These are phyloP conservation scores for Corticium candelabrum DNA, from an alignment of 37 sponge, comb jelly and placozoan species.

Conservation along the genomic window DNA sequence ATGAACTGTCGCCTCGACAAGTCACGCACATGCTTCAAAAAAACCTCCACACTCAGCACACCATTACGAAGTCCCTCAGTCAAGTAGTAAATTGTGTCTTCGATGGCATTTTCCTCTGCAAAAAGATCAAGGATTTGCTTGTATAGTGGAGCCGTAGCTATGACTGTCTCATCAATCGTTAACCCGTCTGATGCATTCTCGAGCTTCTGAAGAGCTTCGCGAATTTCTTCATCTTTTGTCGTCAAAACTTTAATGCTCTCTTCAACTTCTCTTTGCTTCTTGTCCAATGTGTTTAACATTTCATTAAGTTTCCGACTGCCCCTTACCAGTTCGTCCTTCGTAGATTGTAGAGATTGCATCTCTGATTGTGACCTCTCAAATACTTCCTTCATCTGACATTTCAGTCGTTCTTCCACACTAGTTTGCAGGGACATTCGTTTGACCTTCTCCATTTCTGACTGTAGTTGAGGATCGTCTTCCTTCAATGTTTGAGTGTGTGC, in stretches of 20 bases:
- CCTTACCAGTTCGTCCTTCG: slow-evolving; percentile 60
- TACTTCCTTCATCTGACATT: slow-evolving; percentile 49
- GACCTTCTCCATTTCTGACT: slow-evolving; percentile 27
- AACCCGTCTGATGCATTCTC: slow-evolving; percentile 6
- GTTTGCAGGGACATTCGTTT: slow-evolving; percentile 59
- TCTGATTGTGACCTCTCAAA: slow-evolving; percentile 63
- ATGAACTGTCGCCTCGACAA: slow-evolving; percentile 89
- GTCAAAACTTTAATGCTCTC: slow-evolving; percentile 46
- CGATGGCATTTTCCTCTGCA: slow-evolving; percentile 95
- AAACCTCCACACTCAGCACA: slow-evolving; percentile 73
- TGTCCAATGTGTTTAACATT: slow-evolving; percentile 60
- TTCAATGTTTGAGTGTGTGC: not conserved
- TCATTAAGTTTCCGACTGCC: slow-evolving; percentile 52
- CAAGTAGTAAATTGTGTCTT: slow-evolving; percentile 92
- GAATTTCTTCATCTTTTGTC: slow-evolving; percentile 66
- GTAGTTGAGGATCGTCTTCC: slow-evolving; percentile 2
- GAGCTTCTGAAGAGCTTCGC: slow-evolving; percentile 53
- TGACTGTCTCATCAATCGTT: slow-evolving; percentile 70
- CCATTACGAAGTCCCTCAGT: slow-evolving; percentile 89
- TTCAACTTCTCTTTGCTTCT: slow-evolving; percentile 62
- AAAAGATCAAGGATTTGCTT: slow-evolving; percentile 84
- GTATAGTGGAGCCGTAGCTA: slow-evolving; percentile 63
- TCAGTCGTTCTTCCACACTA: slow-evolving; percentile 76
- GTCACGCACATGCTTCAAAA: slow-evolving; percentile 83
- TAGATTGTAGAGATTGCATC: slow-evolving; percentile 51